Evolutionary conservation across 2,797 vertebrate genomes (phyloP).

Genomic region (Micromesistius poutassou): DNA sequence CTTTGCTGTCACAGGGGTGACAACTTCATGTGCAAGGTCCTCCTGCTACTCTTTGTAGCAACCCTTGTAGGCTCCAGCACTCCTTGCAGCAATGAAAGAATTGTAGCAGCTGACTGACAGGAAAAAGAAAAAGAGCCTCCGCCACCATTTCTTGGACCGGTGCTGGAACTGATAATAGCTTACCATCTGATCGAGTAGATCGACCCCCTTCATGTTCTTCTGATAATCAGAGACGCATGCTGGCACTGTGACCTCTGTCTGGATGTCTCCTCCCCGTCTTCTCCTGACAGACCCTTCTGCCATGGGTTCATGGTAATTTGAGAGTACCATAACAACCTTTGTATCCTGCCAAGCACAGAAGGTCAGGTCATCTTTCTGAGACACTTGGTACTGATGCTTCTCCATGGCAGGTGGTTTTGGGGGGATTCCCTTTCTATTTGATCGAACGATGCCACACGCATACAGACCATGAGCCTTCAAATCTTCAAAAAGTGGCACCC

Average conservation of each 20-base stretch:
- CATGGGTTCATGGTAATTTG: constrained; percentile 9
- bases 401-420: not conserved
- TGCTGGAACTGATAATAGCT: no score
- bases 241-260: constrained; percentile 1
- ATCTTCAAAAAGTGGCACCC: constrained; percentile 7
- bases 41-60: constrained; percentile 16
- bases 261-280: no score
- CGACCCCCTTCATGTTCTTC: no score
- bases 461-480: constrained; percentile 4
- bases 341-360: constrained; percentile 11
- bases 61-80: constrained; percentile 5
- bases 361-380: constrained; percentile 1
- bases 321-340: constrained; percentile 8
- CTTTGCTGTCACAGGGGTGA: not conserved
- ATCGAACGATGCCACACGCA: constrained; percentile 1
- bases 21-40: constrained; percentile 4
- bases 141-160: no score
- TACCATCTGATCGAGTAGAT: no score
- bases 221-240: constrained; percentile 2
- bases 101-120: no score
- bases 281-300: not conserved
- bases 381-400: no score
- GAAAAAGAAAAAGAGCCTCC: no score
- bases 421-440: constrained; percentile 1
- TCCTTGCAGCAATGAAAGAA: no score